Evolutionary conservation across 2,888 invertebrate species (phyloP).

Genomic region (Lordiphosa andalusiaca): DNA sequence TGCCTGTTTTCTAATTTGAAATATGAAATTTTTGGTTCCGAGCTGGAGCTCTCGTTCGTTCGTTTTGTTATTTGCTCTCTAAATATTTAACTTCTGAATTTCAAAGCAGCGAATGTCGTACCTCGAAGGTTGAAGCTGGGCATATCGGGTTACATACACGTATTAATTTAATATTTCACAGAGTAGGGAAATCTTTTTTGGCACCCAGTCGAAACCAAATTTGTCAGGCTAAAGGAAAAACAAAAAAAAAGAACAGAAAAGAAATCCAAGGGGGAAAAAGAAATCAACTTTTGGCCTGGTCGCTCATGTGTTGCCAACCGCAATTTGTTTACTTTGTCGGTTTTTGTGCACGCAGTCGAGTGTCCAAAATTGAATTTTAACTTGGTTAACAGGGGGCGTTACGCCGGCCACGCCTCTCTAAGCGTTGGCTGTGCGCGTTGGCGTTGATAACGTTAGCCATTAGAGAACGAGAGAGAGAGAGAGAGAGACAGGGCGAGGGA

Average conservation of each 20-base stretch:
- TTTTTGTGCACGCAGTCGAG: constrained; percentile 62
- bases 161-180: constrained; percentile 51
- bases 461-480: constrained; percentile 27
- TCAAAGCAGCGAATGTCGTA: constrained; percentile 49
- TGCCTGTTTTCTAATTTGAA: constrained; percentile 41
- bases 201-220: constrained; percentile 18
- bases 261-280: constrained; percentile 5
- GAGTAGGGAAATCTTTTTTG: constrained; percentile 16
- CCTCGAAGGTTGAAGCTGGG: constrained; percentile 11
- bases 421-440: constrained; percentile 37
- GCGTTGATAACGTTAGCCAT: constrained; percentile 64
- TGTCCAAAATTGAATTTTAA: constrained; percentile 66
- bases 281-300: constrained; percentile 28
- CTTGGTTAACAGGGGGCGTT: constrained; percentile 51
- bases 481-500: constrained; percentile 7
- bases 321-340: constrained; percentile 67
- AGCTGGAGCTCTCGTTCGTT: background rate
- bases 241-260: constrained; percentile 8
- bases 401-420: constrained; percentile 24
- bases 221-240: constrained; percentile 35
- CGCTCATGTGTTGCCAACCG: constrained; percentile 63
- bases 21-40: too few species aligned
- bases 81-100: constrained; percentile 63
- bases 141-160: constrained; percentile 40
- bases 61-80: constrained; percentile 42